Base-by-base conservation (phyloP, 2,888 invertebrate genomes). In the Ophion obscuratus region DNA sequence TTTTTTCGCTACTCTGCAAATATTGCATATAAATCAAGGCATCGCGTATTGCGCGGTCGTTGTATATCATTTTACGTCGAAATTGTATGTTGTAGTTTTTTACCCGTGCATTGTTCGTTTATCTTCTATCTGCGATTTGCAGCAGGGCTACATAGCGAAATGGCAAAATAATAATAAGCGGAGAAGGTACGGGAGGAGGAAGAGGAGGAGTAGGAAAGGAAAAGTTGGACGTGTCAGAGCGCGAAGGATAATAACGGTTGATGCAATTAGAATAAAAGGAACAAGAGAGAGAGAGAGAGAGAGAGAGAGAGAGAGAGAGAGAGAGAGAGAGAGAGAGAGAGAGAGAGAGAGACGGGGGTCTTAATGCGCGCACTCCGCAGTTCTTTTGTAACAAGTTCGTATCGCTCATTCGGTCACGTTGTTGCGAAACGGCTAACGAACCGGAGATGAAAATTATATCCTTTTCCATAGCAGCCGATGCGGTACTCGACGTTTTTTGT, bases 401-500 rank as follows among this genome's bases (percentile, higher is more conserved):
- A 68, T 67, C 61, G 66, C 57, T 76, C 80, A 57, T 81, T 85
- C 66, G 71, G 67, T 82, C 31, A 31, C 27, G 53, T 20, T 53
- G 47, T 86, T 84, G 84, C 83, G 82, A 71, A 86, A 87, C 70
- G 66, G 70, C 78, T 81, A 84, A 81, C 84, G 83, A 80, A 84
- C 82, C 86, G 86, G 82, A 84, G 86, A 84, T 87, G 87, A 87
- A 87, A 87, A 86, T 67, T 44, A 81, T 77, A 77, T 68, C 78
- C 61, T 70, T 74, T 61, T 78, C 59, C 75, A 68, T 53, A 81
- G 36, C 11, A 61, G 61, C 31, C 24, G 47, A 68, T 64, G 68
- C 53, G 71, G 27, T 62, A 36, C 70, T 71, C 64, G 78, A 27
- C 27, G 68, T 78, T 70, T 70, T 40, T 68, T 70, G 14, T 17